Evolutionary conservation across 2,888 invertebrate species (phyloP).

Genomic region (Dryobotodes eremita): DNA sequence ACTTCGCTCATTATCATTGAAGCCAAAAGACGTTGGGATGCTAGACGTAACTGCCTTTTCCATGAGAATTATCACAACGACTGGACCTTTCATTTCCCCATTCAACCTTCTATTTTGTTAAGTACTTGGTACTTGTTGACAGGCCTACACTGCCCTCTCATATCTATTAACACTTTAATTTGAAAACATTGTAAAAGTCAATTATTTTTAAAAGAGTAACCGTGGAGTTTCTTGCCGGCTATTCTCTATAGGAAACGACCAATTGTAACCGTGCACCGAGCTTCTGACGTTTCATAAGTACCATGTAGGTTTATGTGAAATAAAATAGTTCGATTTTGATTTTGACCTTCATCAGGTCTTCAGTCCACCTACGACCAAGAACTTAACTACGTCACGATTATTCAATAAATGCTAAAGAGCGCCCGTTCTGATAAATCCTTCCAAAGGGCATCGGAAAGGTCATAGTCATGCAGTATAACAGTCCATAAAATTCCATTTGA

Average conservation of each 20-base stretch:
- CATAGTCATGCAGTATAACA: conserved; percentile 5
- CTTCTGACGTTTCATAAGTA: too few relatives aligned
- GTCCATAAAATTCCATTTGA: conserved; percentile 34
- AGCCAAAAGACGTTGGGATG: background rate
- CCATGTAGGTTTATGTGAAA: too few relatives aligned
- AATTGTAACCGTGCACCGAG: too few relatives aligned
- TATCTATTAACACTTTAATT: too few relatives aligned
- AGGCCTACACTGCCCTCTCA: too few relatives aligned
- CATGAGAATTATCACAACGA: background rate
- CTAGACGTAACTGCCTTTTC: background rate
- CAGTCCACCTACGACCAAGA: background rate
- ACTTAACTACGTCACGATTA: background rate
- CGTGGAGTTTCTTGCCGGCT: too few relatives aligned
- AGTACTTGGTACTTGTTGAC: too few relatives aligned
- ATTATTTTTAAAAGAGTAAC: too few relatives aligned
- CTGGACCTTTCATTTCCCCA: background rate
- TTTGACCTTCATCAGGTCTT: background rate
- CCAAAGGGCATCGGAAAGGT: conserved; percentile 28
- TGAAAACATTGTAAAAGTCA: too few relatives aligned
- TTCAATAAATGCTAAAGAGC: background rate
- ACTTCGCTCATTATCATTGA: background rate
- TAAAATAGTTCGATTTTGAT: too few relatives aligned
- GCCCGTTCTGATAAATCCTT: background rate
- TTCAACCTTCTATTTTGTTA: too few relatives aligned
- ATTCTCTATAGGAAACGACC: too few relatives aligned